Conservation (phyloP, 2,888 invertebrate genomes). For the Myopa testacea region DNA sequence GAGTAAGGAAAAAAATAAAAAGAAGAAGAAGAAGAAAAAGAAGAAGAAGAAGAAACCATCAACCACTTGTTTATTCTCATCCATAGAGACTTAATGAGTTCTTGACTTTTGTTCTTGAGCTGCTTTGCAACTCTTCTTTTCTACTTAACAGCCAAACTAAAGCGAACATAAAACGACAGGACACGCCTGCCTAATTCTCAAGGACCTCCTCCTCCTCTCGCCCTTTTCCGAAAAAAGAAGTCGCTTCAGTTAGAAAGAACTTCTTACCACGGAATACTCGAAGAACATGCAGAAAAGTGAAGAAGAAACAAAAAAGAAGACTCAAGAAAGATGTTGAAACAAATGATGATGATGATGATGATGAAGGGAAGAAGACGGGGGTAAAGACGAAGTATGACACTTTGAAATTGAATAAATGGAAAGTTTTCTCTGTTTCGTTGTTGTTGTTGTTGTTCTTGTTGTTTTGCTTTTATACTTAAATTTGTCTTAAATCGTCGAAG, state of each 20-base stretch:
- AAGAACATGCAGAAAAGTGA: conserved; percentile 3
- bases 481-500: conserved; percentile 22
- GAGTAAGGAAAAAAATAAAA: conserved; percentile 6
- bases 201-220: conserved; percentile 11
- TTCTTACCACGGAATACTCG: too few relatives aligned
- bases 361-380: neutral
- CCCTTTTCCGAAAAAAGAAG: too few relatives aligned
- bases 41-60: conserved; percentile 18
- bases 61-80: conserved; percentile 50
- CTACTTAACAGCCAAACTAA: conserved; percentile 24
- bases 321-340: neutral
- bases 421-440: conserved; percentile 9
- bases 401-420: conserved; percentile 53
- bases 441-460: conserved; percentile 10
- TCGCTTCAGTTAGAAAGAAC: too few relatives aligned
- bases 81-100: conserved; percentile 56
- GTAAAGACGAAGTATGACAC: conserved; percentile 40
- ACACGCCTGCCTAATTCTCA: conserved; percentile 40
- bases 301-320: neutral
- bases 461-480: neutral
- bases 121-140: neutral
- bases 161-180: conserved; percentile 3
- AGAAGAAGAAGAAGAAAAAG: conserved; percentile 25
- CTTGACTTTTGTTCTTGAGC: conserved; percentile 44
- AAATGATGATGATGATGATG: neutral